Conservation (phyloP, 2,113 vertebrate genomes). For the Cheilinus undulatus region DNA sequence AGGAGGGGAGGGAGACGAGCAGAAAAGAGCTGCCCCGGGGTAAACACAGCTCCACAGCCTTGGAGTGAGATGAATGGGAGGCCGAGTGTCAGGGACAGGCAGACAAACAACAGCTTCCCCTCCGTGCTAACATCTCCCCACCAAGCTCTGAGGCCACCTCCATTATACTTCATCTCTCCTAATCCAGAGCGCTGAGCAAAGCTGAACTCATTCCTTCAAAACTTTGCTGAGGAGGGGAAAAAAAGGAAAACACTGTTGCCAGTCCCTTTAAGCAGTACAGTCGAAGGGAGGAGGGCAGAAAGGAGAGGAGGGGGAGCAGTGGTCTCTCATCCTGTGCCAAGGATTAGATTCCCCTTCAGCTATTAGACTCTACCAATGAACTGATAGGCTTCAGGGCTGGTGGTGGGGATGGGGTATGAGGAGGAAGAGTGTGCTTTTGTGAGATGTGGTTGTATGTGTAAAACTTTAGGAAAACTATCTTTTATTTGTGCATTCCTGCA, state of each 20-base stretch:
- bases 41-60: conserved; percentile 65
- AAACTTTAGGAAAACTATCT: conserved; percentile 25
- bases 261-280: conserved; percentile 68
- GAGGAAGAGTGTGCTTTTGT: conserved; percentile 5
- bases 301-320: conserved; percentile 48
- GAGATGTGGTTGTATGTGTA: conserved; percentile 5
- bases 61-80: conserved; percentile 80
- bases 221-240: conserved; percentile 65
- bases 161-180: conserved; percentile 76
- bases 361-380: conserved; percentile 84
- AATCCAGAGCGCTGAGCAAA: conserved; percentile 78
- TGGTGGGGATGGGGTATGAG: conserved; percentile 2
- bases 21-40: conserved; percentile 65
- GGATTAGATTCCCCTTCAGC: conserved; percentile 84
- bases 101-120: conserved; percentile 73
- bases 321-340: conserved; percentile 83
- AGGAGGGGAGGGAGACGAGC: conserved; percentile 46
- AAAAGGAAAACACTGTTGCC: conserved; percentile 61
- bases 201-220: conserved; percentile 78
- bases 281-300: conserved; percentile 55
- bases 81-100: conserved; percentile 71
- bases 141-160: conserved; percentile 70
- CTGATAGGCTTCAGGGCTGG: conserved; percentile 67
- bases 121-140: conserved; percentile 77
- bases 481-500: conserved; percentile 43